Percentiles rank a stretch among this genome's conserved stretches.
Conservation (phyloP, 2,797 vertebrate genomes). For the Eulemur albifrons region DNA sequence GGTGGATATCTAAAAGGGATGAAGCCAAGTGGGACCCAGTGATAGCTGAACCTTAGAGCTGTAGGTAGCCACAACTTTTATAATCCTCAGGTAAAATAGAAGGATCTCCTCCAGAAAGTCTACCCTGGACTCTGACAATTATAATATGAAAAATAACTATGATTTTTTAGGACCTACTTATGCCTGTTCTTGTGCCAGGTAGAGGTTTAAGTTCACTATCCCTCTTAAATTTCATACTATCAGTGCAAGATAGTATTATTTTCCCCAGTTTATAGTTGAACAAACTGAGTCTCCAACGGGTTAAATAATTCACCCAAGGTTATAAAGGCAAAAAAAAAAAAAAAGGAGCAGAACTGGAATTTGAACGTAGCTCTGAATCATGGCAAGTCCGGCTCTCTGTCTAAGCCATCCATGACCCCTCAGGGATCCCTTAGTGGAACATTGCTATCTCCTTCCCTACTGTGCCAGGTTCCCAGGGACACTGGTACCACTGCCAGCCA, state of each 20-base stretch:
- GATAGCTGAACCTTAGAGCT: not conserved
- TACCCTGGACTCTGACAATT: not conserved
- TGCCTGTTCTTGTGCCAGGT: not conserved
- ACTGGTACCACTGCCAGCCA: too few relatives aligned
- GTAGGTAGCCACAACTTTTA: not conserved
- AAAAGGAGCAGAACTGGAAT: not conserved
- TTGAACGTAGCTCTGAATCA: not conserved
- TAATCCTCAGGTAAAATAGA: not conserved
- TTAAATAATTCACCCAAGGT: not conserved
- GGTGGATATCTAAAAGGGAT: slow-evolving; percentile 27
- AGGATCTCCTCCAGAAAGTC: not conserved
- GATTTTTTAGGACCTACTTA: not conserved
- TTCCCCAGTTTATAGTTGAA: not conserved
- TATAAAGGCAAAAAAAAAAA: not conserved
- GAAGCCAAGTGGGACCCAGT: not conserved
- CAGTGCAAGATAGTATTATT: not conserved
- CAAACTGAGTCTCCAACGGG: not conserved
- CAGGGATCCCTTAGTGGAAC: not conserved
- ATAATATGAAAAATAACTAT: not conserved
- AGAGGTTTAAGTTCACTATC: not conserved
- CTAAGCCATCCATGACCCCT: not conserved
- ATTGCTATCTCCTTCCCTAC: not conserved
- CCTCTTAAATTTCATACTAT: not conserved
- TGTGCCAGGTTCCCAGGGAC: not conserved
- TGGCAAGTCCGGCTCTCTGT: not conserved